Percentiles rank a stretch among this genome's conserved stretches.
phyloP scores from a whole-genome alignment of 2,113 vertebrate species.

The Phalacrocorax pelagicus region DNA sequence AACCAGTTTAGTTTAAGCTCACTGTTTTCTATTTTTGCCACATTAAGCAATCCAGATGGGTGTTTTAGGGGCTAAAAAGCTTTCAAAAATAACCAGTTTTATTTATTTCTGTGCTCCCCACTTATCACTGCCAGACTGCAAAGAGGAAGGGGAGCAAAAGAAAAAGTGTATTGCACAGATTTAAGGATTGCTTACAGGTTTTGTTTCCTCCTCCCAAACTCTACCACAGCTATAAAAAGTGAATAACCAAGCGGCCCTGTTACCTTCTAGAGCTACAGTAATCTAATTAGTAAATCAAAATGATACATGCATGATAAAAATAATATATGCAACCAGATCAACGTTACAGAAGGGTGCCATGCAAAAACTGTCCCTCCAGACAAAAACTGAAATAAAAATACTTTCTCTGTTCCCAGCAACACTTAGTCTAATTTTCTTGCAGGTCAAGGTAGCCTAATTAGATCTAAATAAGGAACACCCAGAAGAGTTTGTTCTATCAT shows the following conservation, averaged over 20 bases:
- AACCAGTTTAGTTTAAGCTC: background rate
- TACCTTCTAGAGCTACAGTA: background rate
- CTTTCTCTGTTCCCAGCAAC: background rate
- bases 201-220: background rate
- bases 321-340: background rate
- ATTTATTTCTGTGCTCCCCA: background rate
- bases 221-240: background rate
- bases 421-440: constrained; percentile 19
- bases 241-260: constrained; percentile 15
- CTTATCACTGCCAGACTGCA: background rate
- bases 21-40: background rate
- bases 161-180: background rate
- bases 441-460: constrained; percentile 59
- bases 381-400: constrained; percentile 51
- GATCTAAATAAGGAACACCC: constrained; percentile 61
- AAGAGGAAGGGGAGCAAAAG: background rate
- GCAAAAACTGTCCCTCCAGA: constrained; percentile 8
- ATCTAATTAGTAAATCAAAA: constrained; percentile 26
- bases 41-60: background rate
- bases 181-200: background rate
- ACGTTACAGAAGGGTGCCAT: background rate
- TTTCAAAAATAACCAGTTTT: background rate
- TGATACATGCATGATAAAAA: background rate
- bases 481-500: constrained; percentile 19
- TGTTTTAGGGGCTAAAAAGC: background rate